Evolutionary conservation across 2,888 invertebrate species (phyloP).

Genomic region (Holacanthella duospinosa): DNA sequence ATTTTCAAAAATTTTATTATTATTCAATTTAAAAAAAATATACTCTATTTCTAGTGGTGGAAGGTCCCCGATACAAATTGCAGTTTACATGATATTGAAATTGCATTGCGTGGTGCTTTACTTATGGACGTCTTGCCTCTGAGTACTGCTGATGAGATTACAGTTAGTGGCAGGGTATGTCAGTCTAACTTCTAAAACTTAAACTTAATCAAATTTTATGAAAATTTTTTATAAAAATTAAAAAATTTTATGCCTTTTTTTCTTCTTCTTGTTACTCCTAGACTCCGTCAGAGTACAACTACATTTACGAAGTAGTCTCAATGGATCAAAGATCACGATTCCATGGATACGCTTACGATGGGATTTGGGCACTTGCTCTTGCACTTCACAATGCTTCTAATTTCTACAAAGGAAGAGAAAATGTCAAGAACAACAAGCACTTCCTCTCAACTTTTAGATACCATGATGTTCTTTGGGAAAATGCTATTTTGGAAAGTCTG

Average conservation of each 20-base stretch:
- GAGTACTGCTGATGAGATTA: constrained; percentile 73
- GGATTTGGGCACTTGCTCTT: constrained; percentile 93
- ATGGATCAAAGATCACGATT: constrained; percentile 80
- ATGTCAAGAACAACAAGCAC: constrained; percentile 20
- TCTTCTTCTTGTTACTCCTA: too few relatives aligned
- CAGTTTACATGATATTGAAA: constrained; percentile 58
- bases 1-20: too few relatives aligned
- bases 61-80: constrained; percentile 46
- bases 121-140: constrained; percentile 77
- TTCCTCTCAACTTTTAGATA: constrained; percentile 64
- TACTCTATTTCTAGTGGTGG: constrained; percentile 34
- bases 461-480: constrained; percentile 76
- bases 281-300: constrained; percentile 80
- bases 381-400: constrained; percentile 81
- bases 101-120: constrained; percentile 76
- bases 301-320: constrained; percentile 69
- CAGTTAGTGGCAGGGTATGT: constrained; percentile 81
- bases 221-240: not conserved
- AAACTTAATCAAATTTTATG: not conserved
- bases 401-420: constrained; percentile 18
- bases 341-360: constrained; percentile 97
- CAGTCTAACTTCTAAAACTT: too few relatives aligned
- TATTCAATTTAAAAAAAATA: not conserved
- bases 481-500: constrained; percentile 72
- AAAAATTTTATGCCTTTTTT: constrained; percentile 41